A percentile compares a stretch with the other conserved stretches of the same genome.
phyloP scores from a whole-genome alignment of 2,888 invertebrate genomes.

The Chrysotoxum bicinctum region DNA sequence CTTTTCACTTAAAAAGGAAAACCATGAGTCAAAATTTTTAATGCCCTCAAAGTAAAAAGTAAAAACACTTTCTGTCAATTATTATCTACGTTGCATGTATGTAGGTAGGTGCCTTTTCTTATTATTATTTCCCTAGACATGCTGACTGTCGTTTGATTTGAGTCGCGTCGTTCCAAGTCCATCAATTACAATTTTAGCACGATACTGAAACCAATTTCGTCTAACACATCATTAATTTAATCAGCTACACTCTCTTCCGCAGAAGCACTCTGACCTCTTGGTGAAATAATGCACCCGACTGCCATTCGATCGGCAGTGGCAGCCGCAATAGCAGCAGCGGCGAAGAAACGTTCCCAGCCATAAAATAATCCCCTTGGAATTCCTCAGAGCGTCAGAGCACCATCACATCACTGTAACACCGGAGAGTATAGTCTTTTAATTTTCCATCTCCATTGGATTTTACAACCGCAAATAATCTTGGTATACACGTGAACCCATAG shows the following conservation, averaged over 20 bases:
- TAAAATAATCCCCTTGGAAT: slow-evolving; percentile 26
- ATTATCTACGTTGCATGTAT: background rate
- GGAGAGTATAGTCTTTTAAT: slow-evolving; percentile 51
- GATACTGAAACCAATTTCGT: slow-evolving; percentile 73
- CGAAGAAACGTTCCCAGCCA: slow-evolving; percentile 21
- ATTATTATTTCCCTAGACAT: background rate
- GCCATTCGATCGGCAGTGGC: background rate
- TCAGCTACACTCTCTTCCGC: slow-evolving; percentile 72
- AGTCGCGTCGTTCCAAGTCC: slow-evolving; percentile 19
- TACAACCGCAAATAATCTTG: slow-evolving; percentile 70
- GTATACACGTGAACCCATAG: slow-evolving; percentile 71
- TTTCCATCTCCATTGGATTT: slow-evolving; percentile 58
- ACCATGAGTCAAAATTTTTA: background rate
- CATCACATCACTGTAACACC: background rate
- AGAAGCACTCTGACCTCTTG: slow-evolving; percentile 72
- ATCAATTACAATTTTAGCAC: slow-evolving; percentile 70
- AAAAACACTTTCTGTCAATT: background rate
- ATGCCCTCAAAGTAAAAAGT: background rate
- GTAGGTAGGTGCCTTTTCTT: background rate
- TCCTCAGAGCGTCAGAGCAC: background rate
- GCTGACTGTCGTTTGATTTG: background rate
- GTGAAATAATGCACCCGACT: slow-evolving; percentile 59
- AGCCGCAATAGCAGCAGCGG: background rate
- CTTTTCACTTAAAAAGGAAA: too few relatives aligned
- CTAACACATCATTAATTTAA: slow-evolving; percentile 73